These are phyloP conservation scores for Mylabris sibirica DNA, from an alignment of 2,888 invertebrate species.

Conservation along the genomic window DNA sequence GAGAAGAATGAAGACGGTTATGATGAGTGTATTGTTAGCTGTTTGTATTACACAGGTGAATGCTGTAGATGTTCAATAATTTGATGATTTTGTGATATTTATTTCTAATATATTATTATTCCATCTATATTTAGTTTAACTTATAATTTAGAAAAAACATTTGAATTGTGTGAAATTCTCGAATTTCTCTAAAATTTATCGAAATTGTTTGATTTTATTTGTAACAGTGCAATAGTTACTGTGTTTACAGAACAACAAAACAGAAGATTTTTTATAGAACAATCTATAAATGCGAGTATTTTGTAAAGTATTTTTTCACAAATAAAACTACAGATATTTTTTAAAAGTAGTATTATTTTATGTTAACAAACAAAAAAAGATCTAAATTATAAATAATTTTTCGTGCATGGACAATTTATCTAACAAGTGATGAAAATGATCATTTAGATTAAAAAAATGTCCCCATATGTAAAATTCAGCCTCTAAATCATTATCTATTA, in stretches of 20 bases:
- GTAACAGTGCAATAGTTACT: not conserved
- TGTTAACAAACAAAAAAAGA: not conserved
- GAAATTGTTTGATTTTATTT: not conserved
- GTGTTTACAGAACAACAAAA: not conserved
- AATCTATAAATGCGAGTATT: slow-evolving; percentile 3
- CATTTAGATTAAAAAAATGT: not conserved
- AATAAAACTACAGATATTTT: slow-evolving; percentile 6
- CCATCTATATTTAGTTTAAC: too few relatives aligned
- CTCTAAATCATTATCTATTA: not conserved
- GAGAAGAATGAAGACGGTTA: slow-evolving; percentile 58
- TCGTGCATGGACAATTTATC: slow-evolving; percentile 12
- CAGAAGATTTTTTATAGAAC: not conserved
- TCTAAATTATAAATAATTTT: not conserved
- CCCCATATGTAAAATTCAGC: not conserved
- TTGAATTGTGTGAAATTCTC: not conserved
- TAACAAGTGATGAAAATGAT: slow-evolving; percentile 1
- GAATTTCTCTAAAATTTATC: not conserved
- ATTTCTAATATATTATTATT: slow-evolving; percentile 9
- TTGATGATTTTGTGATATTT: slow-evolving; percentile 24
- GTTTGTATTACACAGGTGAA: slow-evolving; percentile 69
- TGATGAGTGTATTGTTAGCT: slow-evolving; percentile 68
- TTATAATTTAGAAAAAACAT: too few relatives aligned
- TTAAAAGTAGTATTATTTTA: not conserved
- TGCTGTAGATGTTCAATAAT: slow-evolving; percentile 69
- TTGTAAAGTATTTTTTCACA: not conserved